A percentile compares a stretch with the other conserved stretches of the same genome.
phyloP scores from a whole-genome alignment of 2,113 vertebrate species.

The Scatophagus argus region DNA sequence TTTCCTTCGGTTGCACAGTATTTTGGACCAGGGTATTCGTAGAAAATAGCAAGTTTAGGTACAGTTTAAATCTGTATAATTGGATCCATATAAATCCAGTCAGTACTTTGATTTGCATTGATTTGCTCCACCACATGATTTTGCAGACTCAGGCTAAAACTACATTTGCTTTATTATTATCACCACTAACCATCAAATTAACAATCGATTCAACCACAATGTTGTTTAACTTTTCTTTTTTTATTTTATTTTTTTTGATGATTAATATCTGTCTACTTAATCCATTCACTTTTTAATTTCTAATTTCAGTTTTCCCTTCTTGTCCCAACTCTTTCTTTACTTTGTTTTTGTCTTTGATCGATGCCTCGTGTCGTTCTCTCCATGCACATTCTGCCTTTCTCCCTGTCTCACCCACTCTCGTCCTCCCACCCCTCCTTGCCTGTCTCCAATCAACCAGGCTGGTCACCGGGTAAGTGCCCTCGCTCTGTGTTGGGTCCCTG shows the following conservation, averaged over 20 bases:
- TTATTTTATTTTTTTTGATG: conserved; percentile 57
- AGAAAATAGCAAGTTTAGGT: not conserved
- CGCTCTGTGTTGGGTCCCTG: conserved; percentile 75
- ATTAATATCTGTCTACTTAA: conserved; percentile 65
- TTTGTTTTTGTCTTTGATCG: conserved; percentile 81
- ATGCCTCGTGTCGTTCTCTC: conserved; percentile 86
- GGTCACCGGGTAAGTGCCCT: conserved; percentile 99
- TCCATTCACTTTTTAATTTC: conserved; percentile 82
- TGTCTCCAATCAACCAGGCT: conserved; percentile 97
- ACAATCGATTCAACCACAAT: conserved; percentile 45
- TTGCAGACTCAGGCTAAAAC: not conserved
- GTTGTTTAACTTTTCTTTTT: conserved; percentile 51
- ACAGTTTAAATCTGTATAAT: not conserved
- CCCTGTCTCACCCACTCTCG: conserved; percentile 66
- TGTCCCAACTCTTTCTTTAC: conserved; percentile 81
- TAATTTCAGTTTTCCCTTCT: conserved; percentile 82
- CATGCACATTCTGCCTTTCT: conserved; percentile 68
- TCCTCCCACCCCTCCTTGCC: conserved; percentile 66
- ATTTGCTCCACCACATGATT: conserved; percentile 40
- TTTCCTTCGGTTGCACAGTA: not conserved
- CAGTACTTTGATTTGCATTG: conserved; percentile 27
- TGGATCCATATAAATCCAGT: not conserved
- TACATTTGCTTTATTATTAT: conserved; percentile 26
- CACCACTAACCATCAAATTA: conserved; percentile 68
- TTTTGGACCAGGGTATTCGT: not conserved